Percentiles rank a stretch among this genome's conserved stretches.
phyloP scores from a whole-genome alignment of 1,140 invertebrate species.

The Hyphantria cunea region DNA sequence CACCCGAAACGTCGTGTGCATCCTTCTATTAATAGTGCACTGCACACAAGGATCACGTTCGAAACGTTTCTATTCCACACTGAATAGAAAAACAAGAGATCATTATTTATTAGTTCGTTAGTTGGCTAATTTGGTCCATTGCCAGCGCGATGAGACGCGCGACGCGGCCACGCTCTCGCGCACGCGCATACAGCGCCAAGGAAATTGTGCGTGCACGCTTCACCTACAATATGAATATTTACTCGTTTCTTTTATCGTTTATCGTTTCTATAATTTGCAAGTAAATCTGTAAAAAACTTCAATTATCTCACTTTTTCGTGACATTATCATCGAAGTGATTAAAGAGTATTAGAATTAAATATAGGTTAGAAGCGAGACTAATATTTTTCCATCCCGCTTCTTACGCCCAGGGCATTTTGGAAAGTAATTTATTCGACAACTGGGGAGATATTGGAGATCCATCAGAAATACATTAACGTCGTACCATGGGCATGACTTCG shows the following conservation, averaged over 20 bases:
- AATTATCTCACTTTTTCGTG: slow-evolving; percentile 11
- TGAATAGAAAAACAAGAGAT: slow-evolving; percentile 81
- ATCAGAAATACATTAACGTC: slow-evolving; percentile 79
- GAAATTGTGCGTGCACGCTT: slow-evolving; percentile 65
- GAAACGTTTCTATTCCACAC: slow-evolving; percentile 71
- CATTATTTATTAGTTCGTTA: slow-evolving; percentile 80
- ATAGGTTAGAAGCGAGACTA: slow-evolving; percentile 1
- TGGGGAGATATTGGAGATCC: slow-evolving; percentile 67
- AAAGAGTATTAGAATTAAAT: slow-evolving; percentile 3
- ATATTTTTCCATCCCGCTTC: slow-evolving; percentile 3
- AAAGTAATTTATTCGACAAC: slow-evolving; percentile 65
- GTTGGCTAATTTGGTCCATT: slow-evolving; percentile 78
- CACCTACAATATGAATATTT: slow-evolving; percentile 57
- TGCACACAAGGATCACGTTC: slow-evolving; percentile 63
- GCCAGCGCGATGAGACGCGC: slow-evolving; percentile 59
- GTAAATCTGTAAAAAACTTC: slow-evolving; percentile 2
- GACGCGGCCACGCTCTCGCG: slow-evolving; percentile 68
- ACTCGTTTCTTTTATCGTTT: slow-evolving; percentile 34
- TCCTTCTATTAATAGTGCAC: slow-evolving; percentile 69
- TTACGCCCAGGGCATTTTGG: slow-evolving; percentile 31
- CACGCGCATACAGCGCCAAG: slow-evolving; percentile 50
- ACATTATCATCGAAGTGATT: neutral
- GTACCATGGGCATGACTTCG: slow-evolving; percentile 44
- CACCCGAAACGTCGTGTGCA: slow-evolving; percentile 76
- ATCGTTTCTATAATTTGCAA: no score